phyloP scores from a whole-genome alignment of 2,888 invertebrate species.

The Theretra japonica region DNA sequence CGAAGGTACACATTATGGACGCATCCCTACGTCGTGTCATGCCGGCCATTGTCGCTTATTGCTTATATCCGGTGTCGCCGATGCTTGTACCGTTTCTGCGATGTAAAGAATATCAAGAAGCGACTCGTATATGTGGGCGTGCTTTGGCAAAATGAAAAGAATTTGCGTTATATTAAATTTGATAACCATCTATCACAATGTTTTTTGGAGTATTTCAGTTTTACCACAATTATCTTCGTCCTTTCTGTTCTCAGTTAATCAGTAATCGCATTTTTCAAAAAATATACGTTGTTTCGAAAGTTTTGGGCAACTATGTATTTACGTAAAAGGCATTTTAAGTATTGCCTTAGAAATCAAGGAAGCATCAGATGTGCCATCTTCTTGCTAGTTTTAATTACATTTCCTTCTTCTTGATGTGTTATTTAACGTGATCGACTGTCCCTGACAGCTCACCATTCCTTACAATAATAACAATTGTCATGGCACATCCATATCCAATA shows the following conservation, averaged over 20 bases:
- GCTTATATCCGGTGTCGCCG: constrained; percentile 65
- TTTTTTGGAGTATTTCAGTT: too few species aligned
- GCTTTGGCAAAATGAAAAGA: background rate
- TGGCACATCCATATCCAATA: background rate
- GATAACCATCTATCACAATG: too few species aligned
- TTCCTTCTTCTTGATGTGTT: too few species aligned
- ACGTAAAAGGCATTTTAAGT: background rate
- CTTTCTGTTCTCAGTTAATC: too few species aligned
- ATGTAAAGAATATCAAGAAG: constrained; percentile 18
- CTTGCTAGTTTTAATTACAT: too few species aligned
- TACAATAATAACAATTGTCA: background rate
- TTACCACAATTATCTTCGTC: too few species aligned
- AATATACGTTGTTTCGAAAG: too few species aligned
- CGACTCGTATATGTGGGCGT: background rate
- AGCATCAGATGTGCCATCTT: background rate
- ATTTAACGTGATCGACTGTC: too few species aligned
- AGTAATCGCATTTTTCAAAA: too few species aligned
- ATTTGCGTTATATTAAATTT: background rate
- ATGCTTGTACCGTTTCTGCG: constrained; percentile 19
- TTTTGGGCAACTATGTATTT: too few species aligned
- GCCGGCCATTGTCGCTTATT: constrained; percentile 65
- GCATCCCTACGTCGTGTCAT: constrained; percentile 43
- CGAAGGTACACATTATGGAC: constrained; percentile 46
- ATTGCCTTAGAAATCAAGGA: background rate
- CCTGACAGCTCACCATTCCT: too few species aligned